Evolutionary conservation across 2,797 vertebrate genomes (phyloP).

Genomic region (Crocodylus rhombifer): DNA sequence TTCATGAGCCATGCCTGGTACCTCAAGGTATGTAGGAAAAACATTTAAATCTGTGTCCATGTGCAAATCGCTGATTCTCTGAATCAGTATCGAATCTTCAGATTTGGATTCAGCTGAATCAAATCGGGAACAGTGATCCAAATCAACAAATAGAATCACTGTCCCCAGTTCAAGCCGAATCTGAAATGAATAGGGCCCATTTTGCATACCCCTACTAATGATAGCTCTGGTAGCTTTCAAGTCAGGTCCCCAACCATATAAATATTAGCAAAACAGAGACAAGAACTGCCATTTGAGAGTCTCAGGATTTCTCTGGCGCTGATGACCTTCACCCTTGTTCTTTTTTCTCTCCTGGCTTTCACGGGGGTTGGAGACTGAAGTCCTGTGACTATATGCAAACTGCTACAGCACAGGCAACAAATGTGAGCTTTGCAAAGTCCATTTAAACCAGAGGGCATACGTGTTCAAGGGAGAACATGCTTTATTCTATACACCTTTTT

Average conservation of each 20-base stretch:
- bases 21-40: no score
- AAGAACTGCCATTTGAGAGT: background rate
- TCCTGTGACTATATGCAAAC: constrained; percentile 55
- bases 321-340: background rate
- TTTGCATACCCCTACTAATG: no score
- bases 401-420: background rate
- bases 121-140: no score
- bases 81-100: no score
- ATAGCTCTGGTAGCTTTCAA: no score
- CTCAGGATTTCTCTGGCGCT: background rate
- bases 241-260: background rate
- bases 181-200: no score
- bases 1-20: no score
- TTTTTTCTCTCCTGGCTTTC: background rate
- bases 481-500: background rate
- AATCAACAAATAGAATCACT: no score
- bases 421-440: background rate
- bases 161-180: no score
- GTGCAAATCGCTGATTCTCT: no score
- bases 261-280: background rate
- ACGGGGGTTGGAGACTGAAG: constrained; percentile 23
- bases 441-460: background rate
- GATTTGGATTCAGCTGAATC: no score
- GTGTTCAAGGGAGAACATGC: background rate
- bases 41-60: no score